Evolutionary conservation across 2,113 vertebrate species (phyloP), one percentile per base, ranked within the genome.

Genomic region (Gallinago paraguaiae): DNA sequence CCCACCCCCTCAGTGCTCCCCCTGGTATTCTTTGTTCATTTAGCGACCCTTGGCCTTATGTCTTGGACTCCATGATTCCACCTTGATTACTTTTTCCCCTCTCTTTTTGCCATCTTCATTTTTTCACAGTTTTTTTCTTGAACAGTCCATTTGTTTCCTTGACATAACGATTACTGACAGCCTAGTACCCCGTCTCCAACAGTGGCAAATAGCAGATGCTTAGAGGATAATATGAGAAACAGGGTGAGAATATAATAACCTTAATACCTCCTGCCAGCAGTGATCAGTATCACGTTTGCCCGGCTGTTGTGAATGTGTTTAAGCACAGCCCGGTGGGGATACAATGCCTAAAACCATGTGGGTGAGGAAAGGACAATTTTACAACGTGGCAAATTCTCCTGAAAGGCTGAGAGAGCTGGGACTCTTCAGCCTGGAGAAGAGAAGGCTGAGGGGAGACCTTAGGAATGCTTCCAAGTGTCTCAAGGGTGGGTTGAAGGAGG

Each of bases 151-250:
- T 97, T 93, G 33, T 95, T 95, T 95, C 86, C 77, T 92, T 95
- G 91, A 96, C 91, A 76, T 79, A 91, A 89, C 91, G 75, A 16
- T 87, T 95, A 82, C 93, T 92, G 94, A 95, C 93, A 92, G 65
- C 53, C 89, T 75, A 77, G 80, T 96, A 71, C 95, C 89, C 77
- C 82, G 56, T 71, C 91, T 95, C 96, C 86, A 88, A 39, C 86
- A 68, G 80, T 84, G 93, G 92, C 95, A 95, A 96, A 95, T 86
- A 95, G 83, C 96, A 96, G 96, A 93, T 95, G 89, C 83, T 96
- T 84, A 76, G 93, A 91, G 39, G 95, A 87, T 88, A 94, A 79
- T 91, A 39, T 45, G 93, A 93, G 92, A 82, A 96, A 60, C 77
- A 68, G 89, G 78, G 77, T 82, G 86, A 95, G 95, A 82, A 91